A percentile compares a stretch with the other conserved stretches of the same genome.
Conservation (phyloP, 2,113 vertebrate genomes). For the Antechinus flavipes region DNA sequence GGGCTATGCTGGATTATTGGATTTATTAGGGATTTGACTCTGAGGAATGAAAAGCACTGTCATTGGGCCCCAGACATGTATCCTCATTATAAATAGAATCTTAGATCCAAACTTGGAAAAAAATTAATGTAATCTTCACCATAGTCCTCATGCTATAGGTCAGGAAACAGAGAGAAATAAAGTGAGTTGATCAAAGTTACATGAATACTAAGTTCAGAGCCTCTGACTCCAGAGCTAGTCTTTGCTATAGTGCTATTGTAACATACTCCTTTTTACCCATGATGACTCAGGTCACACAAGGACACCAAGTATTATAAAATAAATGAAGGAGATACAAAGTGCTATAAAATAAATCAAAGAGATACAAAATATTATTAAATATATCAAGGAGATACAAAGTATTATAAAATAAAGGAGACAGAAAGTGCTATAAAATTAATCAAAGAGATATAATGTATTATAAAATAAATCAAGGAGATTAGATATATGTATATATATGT, state of each 20-base stretch:
- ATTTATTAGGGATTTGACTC: neutral
- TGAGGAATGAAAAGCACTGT: neutral
- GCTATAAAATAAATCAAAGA: no score
- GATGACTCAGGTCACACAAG: neutral
- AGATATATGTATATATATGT: no score
- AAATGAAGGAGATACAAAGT: no score
- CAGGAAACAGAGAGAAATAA: neutral
- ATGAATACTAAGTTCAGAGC: neutral
- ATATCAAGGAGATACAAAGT: no score
- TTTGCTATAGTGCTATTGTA: neutral
- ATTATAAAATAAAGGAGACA: no score
- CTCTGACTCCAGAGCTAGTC: neutral
- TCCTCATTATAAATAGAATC: neutral
- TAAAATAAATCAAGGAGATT: no score
- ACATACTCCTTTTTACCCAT: neutral
- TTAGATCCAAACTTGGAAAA: neutral
- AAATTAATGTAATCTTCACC: neutral
- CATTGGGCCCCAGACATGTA: neutral
- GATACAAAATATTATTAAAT: no score
- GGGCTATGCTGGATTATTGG: neutral
- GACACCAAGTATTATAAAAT: no score
- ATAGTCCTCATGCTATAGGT: neutral
- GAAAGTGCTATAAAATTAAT: no score
- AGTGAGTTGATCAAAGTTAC: neutral
- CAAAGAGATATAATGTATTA: no score